Conservation (phyloP, 1,140 invertebrate species). For the Drosophila albomicans region DNA sequence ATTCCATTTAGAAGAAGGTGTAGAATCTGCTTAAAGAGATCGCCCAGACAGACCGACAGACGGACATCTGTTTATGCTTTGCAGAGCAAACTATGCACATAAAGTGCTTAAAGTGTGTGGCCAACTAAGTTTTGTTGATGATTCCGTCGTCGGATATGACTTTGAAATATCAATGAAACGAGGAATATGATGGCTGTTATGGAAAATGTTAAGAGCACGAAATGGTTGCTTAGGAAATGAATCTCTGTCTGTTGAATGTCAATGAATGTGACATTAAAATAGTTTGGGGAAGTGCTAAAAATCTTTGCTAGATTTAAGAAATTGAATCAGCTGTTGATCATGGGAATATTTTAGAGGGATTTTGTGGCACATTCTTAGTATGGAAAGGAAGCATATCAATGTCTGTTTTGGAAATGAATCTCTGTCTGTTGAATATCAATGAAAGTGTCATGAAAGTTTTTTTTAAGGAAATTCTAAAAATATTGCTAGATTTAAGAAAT, state of each 20-base stretch:
- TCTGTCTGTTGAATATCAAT: too few relatives aligned
- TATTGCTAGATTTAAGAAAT: too few relatives aligned
- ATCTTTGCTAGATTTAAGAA: too few relatives aligned
- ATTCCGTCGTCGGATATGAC: neutral
- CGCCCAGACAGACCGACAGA: neutral
- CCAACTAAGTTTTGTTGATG: neutral
- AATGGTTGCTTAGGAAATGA: neutral
- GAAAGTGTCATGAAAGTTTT: too few relatives aligned
- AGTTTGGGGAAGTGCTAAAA: neutral
- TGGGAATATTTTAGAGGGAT: too few relatives aligned
- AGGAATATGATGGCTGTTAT: neutral
- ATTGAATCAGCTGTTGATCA: too few relatives aligned
- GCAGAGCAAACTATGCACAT: neutral
- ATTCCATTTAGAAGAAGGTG: conserved; percentile 8
- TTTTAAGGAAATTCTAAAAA: too few relatives aligned
- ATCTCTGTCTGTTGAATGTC: neutral
- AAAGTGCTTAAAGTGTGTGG: conserved; percentile 8
- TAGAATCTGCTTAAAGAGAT: conserved; percentile 12
- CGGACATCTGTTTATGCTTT: conserved; percentile 4
- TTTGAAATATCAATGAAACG: conserved; percentile 8
- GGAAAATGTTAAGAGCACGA: neutral
- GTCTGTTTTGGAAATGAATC: too few relatives aligned
- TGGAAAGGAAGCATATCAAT: too few relatives aligned
- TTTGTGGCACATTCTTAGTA: too few relatives aligned
- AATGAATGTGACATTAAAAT: neutral